Evolutionary conservation across 2,888 invertebrate genomes (phyloP), one percentile per base, ranked within the genome.

Genomic region (Oasisia sp.): DNA sequence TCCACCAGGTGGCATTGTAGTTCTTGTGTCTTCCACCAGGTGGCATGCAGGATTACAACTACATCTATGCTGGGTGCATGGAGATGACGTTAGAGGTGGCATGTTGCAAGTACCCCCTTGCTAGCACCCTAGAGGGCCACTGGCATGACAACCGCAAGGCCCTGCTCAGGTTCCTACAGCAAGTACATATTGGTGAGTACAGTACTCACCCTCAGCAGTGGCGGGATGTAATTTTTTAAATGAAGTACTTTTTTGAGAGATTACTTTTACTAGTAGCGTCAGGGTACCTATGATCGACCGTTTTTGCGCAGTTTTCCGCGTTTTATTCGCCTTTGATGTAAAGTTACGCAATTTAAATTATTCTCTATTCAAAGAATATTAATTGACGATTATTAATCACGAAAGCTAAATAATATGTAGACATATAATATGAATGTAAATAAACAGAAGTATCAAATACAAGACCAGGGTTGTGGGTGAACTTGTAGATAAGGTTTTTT

Each of bases 11-110:
- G 74, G 14, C 74, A 74, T 74, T 74, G 74, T 74, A 27, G 74
- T 74, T 74, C n/a, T 50, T 38, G 4, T 90, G 14, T 91, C 19
- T 92, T 91, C 74, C 93, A 93, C 9, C 93, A 97, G 98, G 98
- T 92, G 98, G 98, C 38, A 98, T 98, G 98, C 98, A 98, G 96
- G 99, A 99, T 96, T 99, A 98, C 96, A 99, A 99, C 96, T 99
- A 99, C 96, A 97, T 98, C 27, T 98, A 98, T 98, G 98, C 98
- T 95, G 99, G 99, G 27, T 98, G 98, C 96, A 98, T 99, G 98
- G 99, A 99, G 96, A 97, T 99, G n/a, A 99, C 99, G 0, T 96
- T 99, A 91, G 99, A 99, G 96, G 97, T 99, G 92, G 98, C 98
- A 0, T 99, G 99, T 96, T 99, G 99, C 97, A 99, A 99, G 97